Base-by-base conservation (phyloP, 2,888 invertebrate genomes). In the Aspidapion aeneum region DNA sequence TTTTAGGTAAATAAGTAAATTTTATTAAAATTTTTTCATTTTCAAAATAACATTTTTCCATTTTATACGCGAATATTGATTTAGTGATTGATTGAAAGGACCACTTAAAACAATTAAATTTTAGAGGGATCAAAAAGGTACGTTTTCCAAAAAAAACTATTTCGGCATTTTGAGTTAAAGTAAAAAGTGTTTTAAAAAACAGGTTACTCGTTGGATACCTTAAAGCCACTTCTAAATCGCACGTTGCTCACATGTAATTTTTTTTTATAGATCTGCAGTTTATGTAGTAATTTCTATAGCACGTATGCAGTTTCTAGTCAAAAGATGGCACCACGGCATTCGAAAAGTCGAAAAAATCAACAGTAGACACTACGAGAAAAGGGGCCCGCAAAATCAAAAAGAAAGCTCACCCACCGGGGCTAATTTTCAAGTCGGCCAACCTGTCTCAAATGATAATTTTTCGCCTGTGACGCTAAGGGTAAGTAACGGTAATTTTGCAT, bases 241-340 rank as follows among this genome's bases (percentile, higher is more conserved):
- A n/a, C n/a, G n/a, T n/a, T n/a, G n/a, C 52, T 19, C 17, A 19
- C 17, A 18, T 52, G 52, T 5, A 18, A 12, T 57, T 9, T 55
- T 56, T 48, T 52, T 58, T 63, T 69, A 9, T 58, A 87, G 87
- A 72, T 81, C 84, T 66, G 83, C 81, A 0, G 86, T 80, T 1
- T 75, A 85, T 60, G 81, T 82, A 16, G 77, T 89, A 2, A 82
- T 89, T 50, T 85, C 87, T 51, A 80, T 88, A 58, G 78, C 82
- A 51, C 80, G 90, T 62, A 89, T 90, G 86, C 86, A 86, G 70
- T 89, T 83, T 77, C 79, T 90, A 67, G 86, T 87, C 1, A 77
- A 81, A 61, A 80, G 86, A 51, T 89, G 89, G 89, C 83, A 83
- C 65, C 84, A 82, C 1, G 87, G 86, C 1, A 83, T 82, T 69